Evolutionary conservation across 1,140 invertebrate species (phyloP).

Genomic region (Drosophila subpulchrella): DNA sequence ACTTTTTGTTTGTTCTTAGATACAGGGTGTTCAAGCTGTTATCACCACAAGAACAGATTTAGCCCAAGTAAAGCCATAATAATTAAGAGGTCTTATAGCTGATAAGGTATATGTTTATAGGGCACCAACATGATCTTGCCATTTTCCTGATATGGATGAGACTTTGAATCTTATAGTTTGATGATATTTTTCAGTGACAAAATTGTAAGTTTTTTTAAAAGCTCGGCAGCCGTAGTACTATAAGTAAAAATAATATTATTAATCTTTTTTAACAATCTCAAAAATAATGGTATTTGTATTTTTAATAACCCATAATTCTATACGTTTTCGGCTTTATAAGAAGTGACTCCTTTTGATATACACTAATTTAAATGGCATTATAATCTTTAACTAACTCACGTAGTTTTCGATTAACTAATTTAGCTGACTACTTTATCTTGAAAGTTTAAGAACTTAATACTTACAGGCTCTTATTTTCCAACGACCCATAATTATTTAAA

Average conservation of each 20-base stretch:
- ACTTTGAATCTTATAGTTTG: slow-evolving; percentile 22
- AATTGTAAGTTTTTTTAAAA: neutral
- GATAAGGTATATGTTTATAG: slow-evolving; percentile 28
- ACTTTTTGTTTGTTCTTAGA: slow-evolving; percentile 1
- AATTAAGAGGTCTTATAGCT: slow-evolving; percentile 25
- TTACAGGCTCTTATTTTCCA: slow-evolving; percentile 8
- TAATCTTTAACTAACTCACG: too few species aligned
- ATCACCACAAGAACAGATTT: slow-evolving; percentile 26
- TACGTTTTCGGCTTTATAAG: too few species aligned
- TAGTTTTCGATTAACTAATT: neutral
- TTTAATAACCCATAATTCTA: too few species aligned
- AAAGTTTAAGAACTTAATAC: neutral
- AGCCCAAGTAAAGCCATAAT: slow-evolving; percentile 17
- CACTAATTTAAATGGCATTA: too few species aligned
- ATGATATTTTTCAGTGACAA: slow-evolving; percentile 4
- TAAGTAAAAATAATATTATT: too few species aligned
- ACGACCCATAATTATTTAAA: slow-evolving; percentile 17
- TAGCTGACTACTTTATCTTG: neutral
- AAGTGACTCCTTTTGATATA: too few species aligned
- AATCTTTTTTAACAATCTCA: too few species aligned
- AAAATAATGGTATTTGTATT: too few species aligned
- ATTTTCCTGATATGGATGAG: slow-evolving; percentile 13
- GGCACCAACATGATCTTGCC: slow-evolving; percentile 4
- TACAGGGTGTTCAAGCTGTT: slow-evolving; percentile 29
- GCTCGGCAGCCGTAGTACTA: too few species aligned